These are phyloP conservation scores for Calameuta pallipes DNA, from an alignment of 2,888 invertebrate genomes.

Conservation along the genomic window DNA sequence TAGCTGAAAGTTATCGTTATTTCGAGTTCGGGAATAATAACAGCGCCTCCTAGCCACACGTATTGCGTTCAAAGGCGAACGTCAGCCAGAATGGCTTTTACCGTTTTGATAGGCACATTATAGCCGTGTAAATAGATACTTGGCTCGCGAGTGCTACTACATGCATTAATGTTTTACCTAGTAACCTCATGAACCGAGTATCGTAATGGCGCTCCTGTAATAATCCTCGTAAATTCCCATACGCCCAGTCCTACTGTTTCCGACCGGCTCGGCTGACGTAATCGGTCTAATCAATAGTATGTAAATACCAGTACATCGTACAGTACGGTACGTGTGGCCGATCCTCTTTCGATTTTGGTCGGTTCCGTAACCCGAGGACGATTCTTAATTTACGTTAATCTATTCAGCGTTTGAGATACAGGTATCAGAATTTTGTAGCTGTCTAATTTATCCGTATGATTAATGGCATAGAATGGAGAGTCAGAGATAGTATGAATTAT, in stretches of 20 bases:
- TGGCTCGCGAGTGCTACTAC: constrained; percentile 44
- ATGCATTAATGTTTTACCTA: constrained; percentile 49
- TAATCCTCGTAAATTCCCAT: background rate
- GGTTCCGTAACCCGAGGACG: constrained; percentile 17
- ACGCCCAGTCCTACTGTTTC: background rate
- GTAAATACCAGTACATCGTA: background rate
- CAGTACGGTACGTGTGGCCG: background rate
- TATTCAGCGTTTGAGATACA: constrained; percentile 29
- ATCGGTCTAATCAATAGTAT: constrained; percentile 18
- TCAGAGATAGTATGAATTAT: background rate
- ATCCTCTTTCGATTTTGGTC: background rate
- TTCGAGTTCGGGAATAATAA: background rate
- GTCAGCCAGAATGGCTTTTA: constrained; percentile 25
- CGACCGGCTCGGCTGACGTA: background rate
- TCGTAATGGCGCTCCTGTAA: background rate
- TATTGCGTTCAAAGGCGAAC: background rate
- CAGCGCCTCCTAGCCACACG: background rate
- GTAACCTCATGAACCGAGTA: background rate
- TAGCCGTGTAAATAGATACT: constrained; percentile 59
- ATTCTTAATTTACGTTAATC: constrained; percentile 38
- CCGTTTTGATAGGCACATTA: constrained; percentile 45
- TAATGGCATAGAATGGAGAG: constrained; percentile 24
- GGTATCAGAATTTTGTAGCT: constrained; percentile 35
- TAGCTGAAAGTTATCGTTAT: background rate
- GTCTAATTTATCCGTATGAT: constrained; percentile 40